Percentiles rank a stretch among this genome's conserved stretches.
Conservation (phyloP, 2,797 vertebrate species). For the Rostrhamus sociabilis region DNA sequence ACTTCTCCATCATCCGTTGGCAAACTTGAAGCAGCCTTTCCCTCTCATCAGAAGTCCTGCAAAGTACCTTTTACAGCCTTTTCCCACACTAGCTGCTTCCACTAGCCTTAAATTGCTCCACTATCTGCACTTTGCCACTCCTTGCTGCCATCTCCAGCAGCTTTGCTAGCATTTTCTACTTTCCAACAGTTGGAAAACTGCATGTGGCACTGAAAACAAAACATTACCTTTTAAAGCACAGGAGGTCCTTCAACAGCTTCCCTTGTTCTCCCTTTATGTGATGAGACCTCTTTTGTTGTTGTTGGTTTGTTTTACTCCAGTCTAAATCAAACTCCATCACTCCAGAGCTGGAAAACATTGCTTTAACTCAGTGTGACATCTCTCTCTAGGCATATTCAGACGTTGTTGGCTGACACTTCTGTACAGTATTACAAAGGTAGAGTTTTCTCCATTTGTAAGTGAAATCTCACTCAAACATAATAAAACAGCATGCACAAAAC, state of each 20-base stretch:
- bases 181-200: background rate
- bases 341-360: background rate
- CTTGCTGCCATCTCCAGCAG: background rate
- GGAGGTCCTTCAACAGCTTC: background rate
- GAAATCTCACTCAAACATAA: background rate
- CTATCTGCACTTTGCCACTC: background rate
- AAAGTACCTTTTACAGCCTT: background rate
- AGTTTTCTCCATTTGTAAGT: background rate
- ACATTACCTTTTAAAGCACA: background rate
- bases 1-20: background rate
- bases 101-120: background rate
- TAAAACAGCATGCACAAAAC: background rate
- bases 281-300: background rate
- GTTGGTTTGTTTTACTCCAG: background rate
- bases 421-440: background rate
- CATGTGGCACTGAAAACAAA: background rate
- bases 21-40: background rate
- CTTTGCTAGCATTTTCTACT: background rate
- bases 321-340: background rate
- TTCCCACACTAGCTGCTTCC: background rate
- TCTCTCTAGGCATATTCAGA: background rate
- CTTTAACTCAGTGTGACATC: background rate
- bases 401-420: background rate
- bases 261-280: background rate
- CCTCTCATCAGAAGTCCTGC: background rate